A percentile compares a stretch with the other conserved stretches of the same genome.
These are phyloP conservation scores for Leptopilina boulardi DNA, from an alignment of 1,140 invertebrate species.

Conservation along the genomic window DNA sequence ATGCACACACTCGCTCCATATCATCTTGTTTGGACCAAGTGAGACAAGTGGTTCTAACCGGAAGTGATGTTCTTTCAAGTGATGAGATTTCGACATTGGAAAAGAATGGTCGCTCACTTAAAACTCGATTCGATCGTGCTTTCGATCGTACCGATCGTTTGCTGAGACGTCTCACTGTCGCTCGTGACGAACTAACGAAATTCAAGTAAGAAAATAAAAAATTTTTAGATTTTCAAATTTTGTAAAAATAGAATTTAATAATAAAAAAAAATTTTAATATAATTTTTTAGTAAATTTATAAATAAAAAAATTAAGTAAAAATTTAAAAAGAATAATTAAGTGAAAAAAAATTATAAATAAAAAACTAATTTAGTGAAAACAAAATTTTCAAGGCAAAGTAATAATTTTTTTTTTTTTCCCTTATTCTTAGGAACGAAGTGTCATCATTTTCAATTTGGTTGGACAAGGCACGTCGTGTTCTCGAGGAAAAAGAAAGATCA, in stretches of 20 bases:
- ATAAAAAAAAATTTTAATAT: neutral
- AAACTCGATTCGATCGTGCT: conserved; percentile 89
- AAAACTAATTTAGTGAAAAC: neutral
- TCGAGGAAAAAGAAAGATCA: conserved; percentile 92
- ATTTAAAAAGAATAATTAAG: neutral
- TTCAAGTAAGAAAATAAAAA: conserved; percentile 85
- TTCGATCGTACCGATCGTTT: conserved; percentile 87
- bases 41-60: conserved; percentile 91
- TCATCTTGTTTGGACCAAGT: conserved; percentile 93
- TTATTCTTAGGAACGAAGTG: conserved; percentile 83
- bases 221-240: too few relatives aligned
- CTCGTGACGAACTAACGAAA: conserved; percentile 92
- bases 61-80: conserved; percentile 91
- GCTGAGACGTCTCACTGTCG: conserved; percentile 84
- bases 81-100: conserved; percentile 92
- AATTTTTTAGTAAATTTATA: neutral
- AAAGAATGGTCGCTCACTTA: conserved; percentile 88
- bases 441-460: conserved; percentile 91
- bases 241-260: neutral
- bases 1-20: conserved; percentile 90
- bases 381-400: conserved; percentile 24
- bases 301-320: neutral
- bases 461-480: conserved; percentile 84
- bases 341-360: neutral
- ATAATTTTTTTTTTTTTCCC: conserved; percentile 38